These are phyloP conservation scores for Epinephelus cyanopodus DNA, from an alignment of 2,113 vertebrate species.

Conservation along the genomic window DNA sequence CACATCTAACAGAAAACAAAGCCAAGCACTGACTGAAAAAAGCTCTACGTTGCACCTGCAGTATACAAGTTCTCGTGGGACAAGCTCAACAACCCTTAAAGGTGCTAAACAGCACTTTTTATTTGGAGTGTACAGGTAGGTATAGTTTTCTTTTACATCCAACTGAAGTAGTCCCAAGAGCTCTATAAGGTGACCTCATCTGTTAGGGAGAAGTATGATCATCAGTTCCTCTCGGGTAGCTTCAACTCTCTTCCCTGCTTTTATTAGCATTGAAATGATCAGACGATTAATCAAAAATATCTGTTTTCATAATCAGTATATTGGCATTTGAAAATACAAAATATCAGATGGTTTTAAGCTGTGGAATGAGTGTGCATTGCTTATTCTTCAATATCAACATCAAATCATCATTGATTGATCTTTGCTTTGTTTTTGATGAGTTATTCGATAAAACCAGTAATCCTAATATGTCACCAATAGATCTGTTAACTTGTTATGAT, in stretches of 20 bases:
- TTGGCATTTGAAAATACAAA: neutral
- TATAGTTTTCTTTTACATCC: slow-evolving; percentile 29
- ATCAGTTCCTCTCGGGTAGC: slow-evolving; percentile 55
- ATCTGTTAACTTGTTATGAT: neutral
- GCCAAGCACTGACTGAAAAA: slow-evolving; percentile 29
- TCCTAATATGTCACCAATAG: neutral
- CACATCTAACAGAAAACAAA: neutral
- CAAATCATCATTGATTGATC: neutral
- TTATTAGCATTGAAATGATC: neutral
- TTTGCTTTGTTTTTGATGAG: neutral
- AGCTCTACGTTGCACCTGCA: slow-evolving; percentile 38
- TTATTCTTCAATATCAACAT: neutral
- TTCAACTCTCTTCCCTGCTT: slow-evolving; percentile 6
- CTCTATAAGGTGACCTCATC: slow-evolving; percentile 37
- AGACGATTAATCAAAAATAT: neutral
- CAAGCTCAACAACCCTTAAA: slow-evolving; percentile 45
- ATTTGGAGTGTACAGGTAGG: slow-evolving; percentile 48
- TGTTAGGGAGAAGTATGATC: slow-evolving; percentile 28
- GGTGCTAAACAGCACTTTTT: slow-evolving; percentile 59
- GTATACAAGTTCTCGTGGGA: slow-evolving; percentile 42
- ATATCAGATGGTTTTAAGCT: neutral
- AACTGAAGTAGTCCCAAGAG: slow-evolving; percentile 32
- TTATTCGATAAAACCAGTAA: slow-evolving; percentile 4
- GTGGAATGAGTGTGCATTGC: neutral
- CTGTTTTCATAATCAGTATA: slow-evolving; percentile 3